Base-by-base conservation (phyloP, 2,888 invertebrate genomes). In the Himalopsyche japonica region DNA sequence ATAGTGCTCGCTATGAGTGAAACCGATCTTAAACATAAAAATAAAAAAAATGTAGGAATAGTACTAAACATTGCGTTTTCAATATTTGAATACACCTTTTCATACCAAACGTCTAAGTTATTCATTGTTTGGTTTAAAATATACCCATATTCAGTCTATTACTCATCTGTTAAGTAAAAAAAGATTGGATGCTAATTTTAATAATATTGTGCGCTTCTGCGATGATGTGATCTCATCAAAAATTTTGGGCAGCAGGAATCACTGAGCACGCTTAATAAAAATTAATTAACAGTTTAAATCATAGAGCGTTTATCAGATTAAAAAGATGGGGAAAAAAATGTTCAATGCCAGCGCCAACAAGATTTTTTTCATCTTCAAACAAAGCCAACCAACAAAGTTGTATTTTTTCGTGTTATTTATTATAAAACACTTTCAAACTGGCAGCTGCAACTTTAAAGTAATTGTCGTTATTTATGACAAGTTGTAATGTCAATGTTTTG, bases 301-400 rank as follows among this genome's bases (percentile, higher is more conserved):
- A 43, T 57, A 88, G 84, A 3, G 88, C 86, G 12, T 87, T 84
- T 7, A 84, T 86, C 24, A 84, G 85, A 37, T 57, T 70, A 70
- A 70, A 70, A 70, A 70, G 27, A 70, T 70, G 27, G 70, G 5
- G 57, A 70, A 70, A 70, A 43, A 70, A 70, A 12, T 27, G 30
- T 70, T 27, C 70, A 70, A 70, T 70, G 70, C 27, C 70, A 27
- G 5, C 20, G 10, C 70, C 10, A 24, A 27, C 5, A 27, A 10
- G 27, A 70, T 70, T 70, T 70, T n/a, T 70, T 70, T 70, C 27
- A 27, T 70, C 24, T 4, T 0, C 15, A 15, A 7, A 27, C 5
- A 70, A 24, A 43, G 4, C 2, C 10, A 27, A 20, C 10, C 15
- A 70, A 70, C 70, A 12, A 70, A 30, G 27, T 43, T 43, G 43